Base-by-base conservation (phyloP, 2,797 vertebrate genomes). In the Macropus fuliginosus region DNA sequence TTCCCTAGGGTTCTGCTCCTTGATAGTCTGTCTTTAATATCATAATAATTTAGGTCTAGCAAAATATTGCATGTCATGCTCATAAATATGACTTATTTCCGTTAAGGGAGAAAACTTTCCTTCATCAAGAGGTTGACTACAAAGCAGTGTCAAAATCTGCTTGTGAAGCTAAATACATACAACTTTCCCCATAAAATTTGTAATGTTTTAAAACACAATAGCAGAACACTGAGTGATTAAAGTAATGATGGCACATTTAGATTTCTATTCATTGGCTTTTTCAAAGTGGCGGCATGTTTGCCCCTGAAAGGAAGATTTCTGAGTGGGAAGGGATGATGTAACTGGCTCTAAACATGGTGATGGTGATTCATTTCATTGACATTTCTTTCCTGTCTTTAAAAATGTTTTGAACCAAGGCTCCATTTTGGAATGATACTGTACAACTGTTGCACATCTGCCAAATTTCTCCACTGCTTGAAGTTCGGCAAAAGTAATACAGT, bases 321-420 rank as follows among this genome's bases (percentile, higher is more conserved):
- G 62, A 50, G 74, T 46, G 74, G 74, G 24, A 94, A 97, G 89
- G 46, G 96, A 92, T 87, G 74, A 40, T 95, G 5, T 94, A 81
- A 91, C 54, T 81, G 54, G 4, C 54, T 95, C 93, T 95, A 81
- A 96, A 96, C 96, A 91, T 95, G 57, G 56, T 94, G 91, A 46
- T 87, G 91, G 40, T 95, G 94, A 96, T 87, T 98, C 93, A 95
- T 87, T 96, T 94, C 94, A 97, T 92, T 97, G 74, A 95, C 94
- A 89, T n/a, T 62, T 93, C 94, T 96, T 95, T 95, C 59, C 92
- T 97, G 81, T 96, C 66, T 92, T 93, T 95, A 89, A 96, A 95
- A 96, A 50, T 95, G 92, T 91, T 96, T 96, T 95, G 95, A 96
- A 95, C 90, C 87, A 92, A 56, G 1, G 12, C 54, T 96, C 94